A percentile compares a stretch with the other conserved stretches of the same genome.
Conservation (phyloP, 2,113 vertebrate species). For the Probosciger aterrimus region DNA sequence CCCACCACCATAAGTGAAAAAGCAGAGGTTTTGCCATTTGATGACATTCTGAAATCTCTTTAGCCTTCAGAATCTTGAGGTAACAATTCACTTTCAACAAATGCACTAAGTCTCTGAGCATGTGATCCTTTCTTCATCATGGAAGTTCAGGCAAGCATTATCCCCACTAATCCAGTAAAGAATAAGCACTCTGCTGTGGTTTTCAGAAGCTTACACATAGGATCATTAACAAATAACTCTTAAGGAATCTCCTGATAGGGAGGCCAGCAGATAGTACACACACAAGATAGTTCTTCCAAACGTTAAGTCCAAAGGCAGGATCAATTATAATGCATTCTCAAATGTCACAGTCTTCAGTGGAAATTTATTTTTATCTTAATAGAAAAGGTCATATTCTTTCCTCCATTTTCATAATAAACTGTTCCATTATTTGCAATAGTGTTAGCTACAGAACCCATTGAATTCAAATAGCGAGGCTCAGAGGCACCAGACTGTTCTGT, state of each 20-base stretch:
- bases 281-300: background rate
- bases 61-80: background rate
- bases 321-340: background rate
- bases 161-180: background rate
- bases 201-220: background rate
- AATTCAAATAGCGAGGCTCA: background rate
- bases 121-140: background rate
- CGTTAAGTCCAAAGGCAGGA: background rate
- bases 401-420: background rate
- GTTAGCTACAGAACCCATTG: background rate
- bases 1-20: background rate
- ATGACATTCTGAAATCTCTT: background rate
- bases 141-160: background rate
- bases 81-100: background rate
- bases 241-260: background rate
- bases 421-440: background rate
- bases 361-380: background rate
- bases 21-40: background rate
- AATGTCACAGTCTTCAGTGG: background rate
- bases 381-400: constrained; percentile 5
- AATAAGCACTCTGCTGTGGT: background rate
- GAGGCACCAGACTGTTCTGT: background rate
- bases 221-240: background rate
- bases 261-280: background rate
- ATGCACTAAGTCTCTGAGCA: background rate